Base-by-base conservation (phyloP, 2,797 vertebrate genomes). In the Esox lucius region DNA sequence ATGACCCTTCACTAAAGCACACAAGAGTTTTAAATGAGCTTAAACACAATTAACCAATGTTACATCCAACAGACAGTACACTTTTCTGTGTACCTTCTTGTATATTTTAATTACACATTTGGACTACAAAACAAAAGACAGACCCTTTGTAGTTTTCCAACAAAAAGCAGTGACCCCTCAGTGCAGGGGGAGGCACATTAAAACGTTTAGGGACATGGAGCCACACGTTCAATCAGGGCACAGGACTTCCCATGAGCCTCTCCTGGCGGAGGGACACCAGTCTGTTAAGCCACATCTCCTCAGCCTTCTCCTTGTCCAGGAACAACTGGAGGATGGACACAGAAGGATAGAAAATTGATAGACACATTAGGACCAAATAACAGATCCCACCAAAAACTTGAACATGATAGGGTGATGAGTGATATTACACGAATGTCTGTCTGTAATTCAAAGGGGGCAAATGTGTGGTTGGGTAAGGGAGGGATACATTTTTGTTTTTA, bases 181-280 rank as follows among this genome's bases (percentile, higher is more conserved):
- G 53, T 24, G 19, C 3, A 61, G n/a, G 56, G 22, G 56, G 56
- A n/a, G 4, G n/a, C 19, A 51, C 16, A 51, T 51, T 16, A 61
- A 59, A 59, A 24, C 22, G 56, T n/a, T 24, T 61, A 61, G 49
- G 49, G 49, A 51, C 49, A 51, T 3, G 17, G 49, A 19, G 5
- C 6, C 19, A 49, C 19, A 16, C 49, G 28, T 31, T 31, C 28
- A 31, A 31, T 31, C 9, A 96, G 68, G 93, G 91, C 71, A 96
- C 97, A 0, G 98, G 97, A 83, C 96, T 98, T 74, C 98, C 97
- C 96, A 99, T 97, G 74, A 99, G 94, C 83, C 96, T 93, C 80
- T 99, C 97, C 80, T 99, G 96, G n/a, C 97, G 94, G 61, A 99
- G 95, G 0, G 95, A 92, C 2, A 95, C 88, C 88, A 99, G 84